phyloP scores from a whole-genome alignment of 2,797 vertebrate species.

The Sebastes vulpes region DNA sequence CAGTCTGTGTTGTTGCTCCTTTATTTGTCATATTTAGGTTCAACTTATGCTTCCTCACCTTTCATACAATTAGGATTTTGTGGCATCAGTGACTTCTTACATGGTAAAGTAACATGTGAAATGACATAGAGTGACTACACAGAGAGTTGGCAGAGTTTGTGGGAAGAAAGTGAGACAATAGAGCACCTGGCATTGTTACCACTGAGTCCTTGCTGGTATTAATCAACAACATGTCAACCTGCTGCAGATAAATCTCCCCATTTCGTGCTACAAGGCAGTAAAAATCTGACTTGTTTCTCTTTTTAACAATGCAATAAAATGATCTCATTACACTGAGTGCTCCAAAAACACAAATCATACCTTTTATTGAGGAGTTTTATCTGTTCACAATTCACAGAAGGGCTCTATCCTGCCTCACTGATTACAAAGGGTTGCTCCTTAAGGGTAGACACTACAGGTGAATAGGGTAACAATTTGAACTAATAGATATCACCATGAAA shows the following conservation, averaged over 20 bases:
- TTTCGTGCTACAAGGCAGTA: neutral
- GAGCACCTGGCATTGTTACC: neutral
- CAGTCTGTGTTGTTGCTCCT: accelerated
- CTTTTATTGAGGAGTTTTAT: slow-evolving; percentile 25
- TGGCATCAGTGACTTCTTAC: neutral
- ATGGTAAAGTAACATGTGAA: neutral
- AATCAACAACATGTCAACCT: slow-evolving; percentile 1
- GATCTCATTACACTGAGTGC: slow-evolving; percentile 46
- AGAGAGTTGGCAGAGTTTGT: neutral
- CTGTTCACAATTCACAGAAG: neutral
- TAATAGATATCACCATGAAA: too few relatives aligned
- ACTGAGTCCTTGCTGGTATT: neutral
- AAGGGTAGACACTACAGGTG: neutral
- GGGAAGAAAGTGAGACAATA: neutral
- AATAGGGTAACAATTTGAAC: too few relatives aligned
- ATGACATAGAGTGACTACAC: neutral
- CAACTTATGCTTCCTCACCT: neutral
- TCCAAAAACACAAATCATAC: slow-evolving; percentile 36
- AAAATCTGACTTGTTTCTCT: slow-evolving; percentile 21
- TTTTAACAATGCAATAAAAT: slow-evolving; percentile 34
- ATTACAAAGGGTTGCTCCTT: neutral
- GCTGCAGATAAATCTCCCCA: slow-evolving; percentile 7
- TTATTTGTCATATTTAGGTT: neutral
- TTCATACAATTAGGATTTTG: neutral
- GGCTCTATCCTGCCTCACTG: neutral